Conservation (phyloP, 2,888 invertebrate species). For the Pemphredon lugubris region DNA sequence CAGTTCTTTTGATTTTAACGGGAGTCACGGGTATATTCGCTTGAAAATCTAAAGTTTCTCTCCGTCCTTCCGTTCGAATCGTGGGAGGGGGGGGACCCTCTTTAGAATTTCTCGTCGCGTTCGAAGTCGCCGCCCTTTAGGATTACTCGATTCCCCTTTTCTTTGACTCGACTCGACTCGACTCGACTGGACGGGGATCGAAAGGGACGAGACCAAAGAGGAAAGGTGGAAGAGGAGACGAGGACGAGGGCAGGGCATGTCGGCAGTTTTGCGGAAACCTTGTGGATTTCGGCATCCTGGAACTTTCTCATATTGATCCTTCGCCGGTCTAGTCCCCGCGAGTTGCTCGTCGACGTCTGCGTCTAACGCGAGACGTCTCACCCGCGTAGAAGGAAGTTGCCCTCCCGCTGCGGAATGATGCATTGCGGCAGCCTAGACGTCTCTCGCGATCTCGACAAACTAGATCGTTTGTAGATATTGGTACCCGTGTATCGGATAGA, state of each 20-base stretch:
- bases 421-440: conserved; percentile 61
- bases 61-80: too few species aligned
- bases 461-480: conserved; percentile 19
- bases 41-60: too few species aligned
- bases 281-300: conserved; percentile 44
- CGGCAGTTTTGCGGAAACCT: conserved; percentile 34
- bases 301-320: conserved; percentile 62
- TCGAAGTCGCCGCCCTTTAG: background rate
- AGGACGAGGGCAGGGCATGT: conserved; percentile 14
- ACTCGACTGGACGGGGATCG: background rate
- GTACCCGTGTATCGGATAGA: conserved; percentile 1
- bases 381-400: conserved; percentile 38
- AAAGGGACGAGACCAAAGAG: conserved; percentile 21
- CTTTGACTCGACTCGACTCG: conserved; percentile 8
- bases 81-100: too few species aligned
- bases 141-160: background rate
- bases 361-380: conserved; percentile 52
- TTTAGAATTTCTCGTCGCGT: conserved; percentile 27
- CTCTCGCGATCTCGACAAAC: conserved; percentile 38
- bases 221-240: background rate
- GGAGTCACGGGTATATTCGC: too few species aligned
- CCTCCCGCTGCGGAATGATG: conserved; percentile 56
- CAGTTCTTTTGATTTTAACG: too few species aligned
- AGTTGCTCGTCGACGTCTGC: conserved; percentile 58
- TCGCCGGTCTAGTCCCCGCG: too few species aligned